Evolutionary conservation across 1,140 invertebrate species (phyloP).

Genomic region (Prorops nasuta): DNA sequence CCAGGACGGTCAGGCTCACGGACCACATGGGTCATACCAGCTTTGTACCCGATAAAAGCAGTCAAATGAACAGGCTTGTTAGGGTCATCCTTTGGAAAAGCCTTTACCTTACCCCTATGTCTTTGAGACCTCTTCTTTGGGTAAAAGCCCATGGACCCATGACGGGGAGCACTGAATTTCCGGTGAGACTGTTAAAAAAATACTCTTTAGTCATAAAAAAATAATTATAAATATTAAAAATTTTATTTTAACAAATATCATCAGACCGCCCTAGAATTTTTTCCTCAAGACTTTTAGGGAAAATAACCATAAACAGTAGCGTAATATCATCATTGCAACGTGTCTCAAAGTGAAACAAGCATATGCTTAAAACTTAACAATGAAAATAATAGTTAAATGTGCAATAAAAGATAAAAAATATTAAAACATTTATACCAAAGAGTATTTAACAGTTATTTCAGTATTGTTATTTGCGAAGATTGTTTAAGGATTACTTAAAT

Average conservation of each 20-base stretch:
- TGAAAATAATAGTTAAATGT: too few species aligned
- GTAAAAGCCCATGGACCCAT: slow-evolving; percentile 99
- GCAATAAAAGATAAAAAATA: too few species aligned
- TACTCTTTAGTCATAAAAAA: too few species aligned
- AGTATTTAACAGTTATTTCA: too few species aligned
- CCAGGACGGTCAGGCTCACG: slow-evolving; percentile 98
- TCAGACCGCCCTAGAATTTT: slow-evolving; percentile 60
- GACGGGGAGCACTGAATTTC: slow-evolving; percentile 98
- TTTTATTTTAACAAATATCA: slow-evolving; percentile 5
- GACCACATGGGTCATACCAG: slow-evolving; percentile 99
- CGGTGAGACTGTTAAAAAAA: slow-evolving; percentile 88
- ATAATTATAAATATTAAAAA: slow-evolving; percentile 7
- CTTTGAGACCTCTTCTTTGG: slow-evolving; percentile 95
- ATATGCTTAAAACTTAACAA: too few species aligned
- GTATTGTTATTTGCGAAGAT: background rate
- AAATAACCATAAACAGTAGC: slow-evolving; percentile 30
- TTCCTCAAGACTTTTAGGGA: slow-evolving; percentile 51
- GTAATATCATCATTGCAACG: too few species aligned
- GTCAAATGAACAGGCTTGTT: slow-evolving; percentile 97
- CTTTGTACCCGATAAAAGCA: slow-evolving; percentile 97
- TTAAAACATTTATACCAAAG: too few species aligned
- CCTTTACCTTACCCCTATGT: slow-evolving; percentile 98
- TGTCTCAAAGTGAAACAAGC: too few species aligned
- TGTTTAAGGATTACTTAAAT: background rate
- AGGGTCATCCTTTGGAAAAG: slow-evolving; percentile 98